These are phyloP conservation scores for Tribolium madens DNA, from an alignment of 1,140 invertebrate genomes.

Conservation along the genomic window DNA sequence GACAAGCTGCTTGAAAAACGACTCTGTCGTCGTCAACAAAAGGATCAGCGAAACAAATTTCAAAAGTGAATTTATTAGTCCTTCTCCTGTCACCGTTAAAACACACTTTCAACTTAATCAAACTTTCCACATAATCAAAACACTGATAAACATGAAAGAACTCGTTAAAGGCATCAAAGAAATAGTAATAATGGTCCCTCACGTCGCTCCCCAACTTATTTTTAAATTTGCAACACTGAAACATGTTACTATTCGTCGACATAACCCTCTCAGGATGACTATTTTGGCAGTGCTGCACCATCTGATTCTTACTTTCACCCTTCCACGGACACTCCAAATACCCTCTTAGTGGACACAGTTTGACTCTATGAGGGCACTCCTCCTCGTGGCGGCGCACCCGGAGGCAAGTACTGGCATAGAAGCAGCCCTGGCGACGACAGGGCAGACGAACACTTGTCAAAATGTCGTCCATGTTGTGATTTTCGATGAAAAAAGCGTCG, in stretches of 20 bases:
- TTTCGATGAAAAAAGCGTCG: too few species aligned
- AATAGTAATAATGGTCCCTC: not conserved
- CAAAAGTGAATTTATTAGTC: not conserved
- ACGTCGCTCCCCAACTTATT: not conserved
- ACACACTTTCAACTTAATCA: not conserved
- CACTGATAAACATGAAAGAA: slow-evolving; percentile 4
- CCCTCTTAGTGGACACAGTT: too few species aligned
- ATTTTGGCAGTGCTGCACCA: too few species aligned
- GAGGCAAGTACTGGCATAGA: too few species aligned
- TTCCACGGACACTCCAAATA: too few species aligned
- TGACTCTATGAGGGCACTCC: too few species aligned
- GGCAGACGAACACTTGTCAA: too few species aligned
- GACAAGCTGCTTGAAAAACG: not conserved
- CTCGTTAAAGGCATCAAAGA: slow-evolving; percentile 3
- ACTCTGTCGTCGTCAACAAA: not conserved
- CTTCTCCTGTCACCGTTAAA: not conserved
- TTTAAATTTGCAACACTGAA: not conserved
- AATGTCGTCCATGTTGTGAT: too few species aligned
- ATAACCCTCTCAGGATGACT: not conserved
- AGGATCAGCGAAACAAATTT: not conserved
- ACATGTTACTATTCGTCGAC: not conserved
- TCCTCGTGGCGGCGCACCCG: too few species aligned
- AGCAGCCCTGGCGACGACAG: too few species aligned
- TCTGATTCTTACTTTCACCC: too few species aligned
- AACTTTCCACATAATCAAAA: not conserved